Conservation (phyloP, 1,140 invertebrate species). For the Matsumurasca onukii region DNA sequence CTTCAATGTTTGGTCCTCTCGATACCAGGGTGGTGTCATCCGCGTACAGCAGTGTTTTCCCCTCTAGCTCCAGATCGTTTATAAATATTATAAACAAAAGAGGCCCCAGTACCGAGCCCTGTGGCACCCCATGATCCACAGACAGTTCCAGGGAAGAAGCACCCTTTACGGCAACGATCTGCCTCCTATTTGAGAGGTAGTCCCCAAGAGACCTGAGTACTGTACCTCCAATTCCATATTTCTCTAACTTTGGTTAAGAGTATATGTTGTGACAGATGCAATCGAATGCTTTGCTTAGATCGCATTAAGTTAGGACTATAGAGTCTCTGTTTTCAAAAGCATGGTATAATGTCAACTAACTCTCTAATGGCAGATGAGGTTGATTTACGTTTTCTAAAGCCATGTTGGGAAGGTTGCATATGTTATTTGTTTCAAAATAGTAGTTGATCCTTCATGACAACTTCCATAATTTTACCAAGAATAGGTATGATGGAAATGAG, state of each 20-base stretch:
- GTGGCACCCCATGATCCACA: too few relatives aligned
- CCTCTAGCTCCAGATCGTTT: too few relatives aligned
- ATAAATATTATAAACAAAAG: too few relatives aligned
- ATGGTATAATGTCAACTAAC: not conserved
- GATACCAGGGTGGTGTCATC: too few relatives aligned
- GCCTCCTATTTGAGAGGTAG: too few relatives aligned
- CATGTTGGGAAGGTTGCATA: not conserved
- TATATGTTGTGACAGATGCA: not conserved
- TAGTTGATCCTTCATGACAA: not conserved
- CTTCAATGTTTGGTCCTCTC: too few relatives aligned
- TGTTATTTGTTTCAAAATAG: constrained; percentile 18
- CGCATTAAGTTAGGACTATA: too few relatives aligned
- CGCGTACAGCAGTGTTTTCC: too few relatives aligned
- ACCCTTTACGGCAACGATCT: not conserved
- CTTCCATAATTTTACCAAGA: not conserved
- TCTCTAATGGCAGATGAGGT: not conserved
- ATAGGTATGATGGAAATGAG: constrained; percentile 1
- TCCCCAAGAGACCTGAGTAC: not conserved
- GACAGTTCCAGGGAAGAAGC: too few relatives aligned
- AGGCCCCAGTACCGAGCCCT: too few relatives aligned
- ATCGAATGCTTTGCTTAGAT: too few relatives aligned
- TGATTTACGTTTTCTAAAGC: not conserved
- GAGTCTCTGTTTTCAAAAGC: constrained; percentile 10
- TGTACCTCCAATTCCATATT: not conserved
- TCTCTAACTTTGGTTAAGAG: not conserved